Conservation (phyloP, 1,140 invertebrate genomes). For the Achroia grisella region DNA sequence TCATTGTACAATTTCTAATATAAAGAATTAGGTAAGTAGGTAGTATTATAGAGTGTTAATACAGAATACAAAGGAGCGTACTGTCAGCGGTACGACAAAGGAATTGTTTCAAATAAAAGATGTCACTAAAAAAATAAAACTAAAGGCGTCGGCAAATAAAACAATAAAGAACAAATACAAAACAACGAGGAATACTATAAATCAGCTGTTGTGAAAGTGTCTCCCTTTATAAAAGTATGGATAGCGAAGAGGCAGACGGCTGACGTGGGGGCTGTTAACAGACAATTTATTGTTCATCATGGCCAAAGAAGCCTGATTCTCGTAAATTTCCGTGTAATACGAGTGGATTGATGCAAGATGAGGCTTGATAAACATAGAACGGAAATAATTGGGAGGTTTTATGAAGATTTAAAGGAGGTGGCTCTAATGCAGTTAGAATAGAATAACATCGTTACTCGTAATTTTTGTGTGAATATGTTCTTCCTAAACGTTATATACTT, state of each 20-base stretch:
- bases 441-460: too few relatives aligned
- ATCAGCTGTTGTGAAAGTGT: slow-evolving; percentile 40
- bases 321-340: slow-evolving; percentile 61
- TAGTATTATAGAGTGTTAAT: too few relatives aligned
- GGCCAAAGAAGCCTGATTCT: slow-evolving; percentile 41
- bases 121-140: slow-evolving; percentile 9
- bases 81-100: slow-evolving; percentile 13
- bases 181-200: slow-evolving; percentile 42
- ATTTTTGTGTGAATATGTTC: too few relatives aligned
- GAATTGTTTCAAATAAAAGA: slow-evolving; percentile 16
- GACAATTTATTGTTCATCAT: slow-evolving; percentile 62
- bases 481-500: too few relatives aligned
- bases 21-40: too few relatives aligned
- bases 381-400: slow-evolving; percentile 53
- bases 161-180: slow-evolving; percentile 30
- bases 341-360: slow-evolving; percentile 54
- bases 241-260: slow-evolving; percentile 18
- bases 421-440: too few relatives aligned
- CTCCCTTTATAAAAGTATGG: slow-evolving; percentile 31
- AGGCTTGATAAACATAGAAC: slow-evolving; percentile 35
- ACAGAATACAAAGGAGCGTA: background rate
- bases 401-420: slow-evolving; percentile 9
- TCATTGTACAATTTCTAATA: too few relatives aligned
- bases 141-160: slow-evolving; percentile 13
- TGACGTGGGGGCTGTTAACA: slow-evolving; percentile 45